A percentile compares a stretch with the other conserved stretches of the same genome.
These are phyloP conservation scores for Avahi laniger DNA, from an alignment of 2,797 vertebrate species.

Conservation along the genomic window DNA sequence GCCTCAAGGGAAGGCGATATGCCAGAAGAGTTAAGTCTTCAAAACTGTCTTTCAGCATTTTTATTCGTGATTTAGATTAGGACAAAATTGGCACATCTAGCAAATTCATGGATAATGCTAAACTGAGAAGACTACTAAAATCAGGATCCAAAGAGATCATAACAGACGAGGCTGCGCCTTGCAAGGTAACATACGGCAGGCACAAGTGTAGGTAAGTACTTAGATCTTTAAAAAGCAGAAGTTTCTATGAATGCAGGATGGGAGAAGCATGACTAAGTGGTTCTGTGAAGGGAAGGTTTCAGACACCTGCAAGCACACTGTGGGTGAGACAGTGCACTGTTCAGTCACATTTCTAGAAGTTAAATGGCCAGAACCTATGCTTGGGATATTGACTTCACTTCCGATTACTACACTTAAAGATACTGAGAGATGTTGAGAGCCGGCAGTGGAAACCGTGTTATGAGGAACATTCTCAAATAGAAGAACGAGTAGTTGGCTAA, in stretches of 20 bases:
- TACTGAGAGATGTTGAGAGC: background rate
- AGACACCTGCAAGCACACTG: accelerated
- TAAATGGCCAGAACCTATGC: background rate
- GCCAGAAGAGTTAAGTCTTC: background rate
- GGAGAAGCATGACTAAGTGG: background rate
- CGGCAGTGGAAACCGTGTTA: background rate
- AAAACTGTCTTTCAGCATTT: background rate
- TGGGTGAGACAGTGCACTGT: background rate
- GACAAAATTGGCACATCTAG: background rate
- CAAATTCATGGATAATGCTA: background rate
- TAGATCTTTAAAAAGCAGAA: background rate
- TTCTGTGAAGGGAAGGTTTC: background rate
- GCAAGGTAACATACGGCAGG: background rate
- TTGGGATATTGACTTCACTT: background rate
- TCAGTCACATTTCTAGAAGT: background rate
- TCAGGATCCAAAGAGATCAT: background rate
- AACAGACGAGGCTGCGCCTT: background rate
- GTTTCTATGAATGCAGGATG: background rate
- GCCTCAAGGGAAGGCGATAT: background rate
- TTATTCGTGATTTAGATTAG: background rate
- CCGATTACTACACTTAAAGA: background rate
- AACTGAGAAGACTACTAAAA: background rate
- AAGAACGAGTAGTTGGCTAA: background rate
- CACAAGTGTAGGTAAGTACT: background rate
- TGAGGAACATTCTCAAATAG: background rate